Conservation (phyloP, 2,113 vertebrate species). For the Thalassoma bifasciatum region DNA sequence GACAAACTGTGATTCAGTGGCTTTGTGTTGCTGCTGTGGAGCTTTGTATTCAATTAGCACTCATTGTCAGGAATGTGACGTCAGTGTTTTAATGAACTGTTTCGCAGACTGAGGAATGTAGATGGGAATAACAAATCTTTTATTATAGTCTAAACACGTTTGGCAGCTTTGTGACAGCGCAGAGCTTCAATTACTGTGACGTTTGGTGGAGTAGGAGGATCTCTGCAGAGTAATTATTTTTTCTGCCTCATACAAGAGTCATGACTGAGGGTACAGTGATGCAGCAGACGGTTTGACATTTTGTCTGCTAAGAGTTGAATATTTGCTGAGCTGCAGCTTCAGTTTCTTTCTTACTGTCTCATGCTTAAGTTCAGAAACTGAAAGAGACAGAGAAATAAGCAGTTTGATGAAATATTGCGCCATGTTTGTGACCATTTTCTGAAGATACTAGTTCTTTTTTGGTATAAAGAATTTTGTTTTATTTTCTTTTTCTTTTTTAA, state of each 20-base stretch:
- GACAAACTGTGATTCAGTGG: too few species aligned
- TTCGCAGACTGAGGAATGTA: not conserved
- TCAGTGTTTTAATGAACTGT: not conserved
- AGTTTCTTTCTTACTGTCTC: slow-evolving; percentile 6
- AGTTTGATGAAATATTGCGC: not conserved
- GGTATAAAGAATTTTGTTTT: too few species aligned
- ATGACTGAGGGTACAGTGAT: too few species aligned
- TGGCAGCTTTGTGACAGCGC: not conserved
- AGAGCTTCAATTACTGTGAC: not conserved
- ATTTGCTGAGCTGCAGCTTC: not conserved
- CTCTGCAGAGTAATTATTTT: not conserved
- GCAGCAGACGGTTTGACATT: not conserved
- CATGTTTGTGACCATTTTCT: not conserved
- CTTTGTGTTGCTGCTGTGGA: not conserved
- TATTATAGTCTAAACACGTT: slow-evolving; percentile 19
- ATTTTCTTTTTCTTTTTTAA: not conserved
- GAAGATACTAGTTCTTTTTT: not conserved
- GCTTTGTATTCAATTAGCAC: not conserved
- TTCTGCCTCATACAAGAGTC: not conserved
- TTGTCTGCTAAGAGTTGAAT: not conserved
- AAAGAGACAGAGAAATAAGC: slow-evolving; percentile 35
- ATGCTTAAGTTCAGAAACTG: slow-evolving; percentile 1
- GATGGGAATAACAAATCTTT: not conserved
- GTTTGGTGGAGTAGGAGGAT: not conserved
- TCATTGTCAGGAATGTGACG: not conserved